A percentile compares a stretch with the other conserved stretches of the same genome.
Conservation (phyloP, 2,797 vertebrate species). For the Pangasius mekongensis region DNA sequence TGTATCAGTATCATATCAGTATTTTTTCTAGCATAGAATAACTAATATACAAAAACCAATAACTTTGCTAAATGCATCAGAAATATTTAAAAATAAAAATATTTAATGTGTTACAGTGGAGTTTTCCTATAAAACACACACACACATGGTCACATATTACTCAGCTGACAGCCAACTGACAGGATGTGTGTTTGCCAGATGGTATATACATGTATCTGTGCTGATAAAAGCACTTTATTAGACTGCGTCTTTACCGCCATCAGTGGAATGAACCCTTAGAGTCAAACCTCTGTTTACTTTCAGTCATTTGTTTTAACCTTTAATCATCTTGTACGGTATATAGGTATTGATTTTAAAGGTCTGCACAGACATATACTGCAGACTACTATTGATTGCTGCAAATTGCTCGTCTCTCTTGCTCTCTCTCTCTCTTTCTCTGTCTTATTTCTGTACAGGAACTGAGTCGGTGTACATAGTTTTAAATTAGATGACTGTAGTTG, state of each 20-base stretch:
- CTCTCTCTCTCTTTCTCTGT: not conserved
- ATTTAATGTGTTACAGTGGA: not conserved
- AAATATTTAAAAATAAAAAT: not conserved
- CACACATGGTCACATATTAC: not conserved
- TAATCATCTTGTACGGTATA: constrained; percentile 30
- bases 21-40: too few species aligned
- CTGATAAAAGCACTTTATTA: constrained; percentile 8
- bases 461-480: not conserved
- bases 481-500: not conserved
- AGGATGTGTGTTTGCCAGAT: not conserved
- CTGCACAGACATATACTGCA: constrained; percentile 11
- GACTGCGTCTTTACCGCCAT: not conserved
- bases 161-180: not conserved
- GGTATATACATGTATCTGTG: not conserved
- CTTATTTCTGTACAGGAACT: not conserved
- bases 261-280: not conserved
- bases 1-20: not conserved
- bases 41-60: not conserved
- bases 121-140: not conserved
- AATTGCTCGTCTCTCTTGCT: not conserved
- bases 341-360: constrained; percentile 48
- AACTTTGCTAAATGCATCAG: not conserved
- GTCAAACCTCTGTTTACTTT: constrained; percentile 12
- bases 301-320: not conserved
- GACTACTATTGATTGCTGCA: constrained; percentile 19